phyloP scores from a whole-genome alignment of 1,140 invertebrate species.

The Drosophila suzukii region DNA sequence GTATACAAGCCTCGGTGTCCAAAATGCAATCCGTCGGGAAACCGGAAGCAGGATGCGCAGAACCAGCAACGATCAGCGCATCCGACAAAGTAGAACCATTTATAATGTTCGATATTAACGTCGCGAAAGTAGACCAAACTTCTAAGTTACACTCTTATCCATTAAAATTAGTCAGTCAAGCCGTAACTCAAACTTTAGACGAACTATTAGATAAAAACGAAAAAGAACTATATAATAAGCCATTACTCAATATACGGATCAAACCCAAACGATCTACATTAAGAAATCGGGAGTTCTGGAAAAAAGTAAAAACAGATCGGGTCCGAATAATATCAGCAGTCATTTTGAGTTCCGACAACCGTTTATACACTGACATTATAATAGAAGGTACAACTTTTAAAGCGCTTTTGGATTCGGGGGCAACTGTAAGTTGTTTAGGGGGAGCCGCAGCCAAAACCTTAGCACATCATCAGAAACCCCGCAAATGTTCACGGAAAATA shows the following conservation, averaged over 20 bases:
- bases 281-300: slow-evolving; percentile 2
- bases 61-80: slow-evolving; percentile 10
- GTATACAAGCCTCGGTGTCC: slow-evolving; percentile 11
- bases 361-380: slow-evolving; percentile 12
- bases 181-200: slow-evolving; percentile 1
- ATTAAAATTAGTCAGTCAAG: background rate
- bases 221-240: background rate
- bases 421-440: slow-evolving; percentile 22
- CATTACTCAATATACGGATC: slow-evolving; percentile 4
- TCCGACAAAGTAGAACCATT: background rate
- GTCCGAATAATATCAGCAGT: slow-evolving; percentile 6
- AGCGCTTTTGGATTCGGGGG: slow-evolving; percentile 15
- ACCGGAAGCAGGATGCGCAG: slow-evolving; percentile 16
- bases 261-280: slow-evolving; percentile 6
- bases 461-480: background rate
- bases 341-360: slow-evolving; percentile 13
- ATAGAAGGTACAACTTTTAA: slow-evolving; percentile 9
- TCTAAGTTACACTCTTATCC: background rate
- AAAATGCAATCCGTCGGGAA: slow-evolving; percentile 20
- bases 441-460: slow-evolving; percentile 1
- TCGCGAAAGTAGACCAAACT: background rate
- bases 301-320: slow-evolving; percentile 1
- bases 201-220: slow-evolving; percentile 3
- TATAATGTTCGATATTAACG: background rate
- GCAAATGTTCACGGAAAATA: slow-evolving; percentile 15